Evolutionary conservation across 1,140 invertebrate species (phyloP).

Genomic region (Pseudachorutes palmiensis): DNA sequence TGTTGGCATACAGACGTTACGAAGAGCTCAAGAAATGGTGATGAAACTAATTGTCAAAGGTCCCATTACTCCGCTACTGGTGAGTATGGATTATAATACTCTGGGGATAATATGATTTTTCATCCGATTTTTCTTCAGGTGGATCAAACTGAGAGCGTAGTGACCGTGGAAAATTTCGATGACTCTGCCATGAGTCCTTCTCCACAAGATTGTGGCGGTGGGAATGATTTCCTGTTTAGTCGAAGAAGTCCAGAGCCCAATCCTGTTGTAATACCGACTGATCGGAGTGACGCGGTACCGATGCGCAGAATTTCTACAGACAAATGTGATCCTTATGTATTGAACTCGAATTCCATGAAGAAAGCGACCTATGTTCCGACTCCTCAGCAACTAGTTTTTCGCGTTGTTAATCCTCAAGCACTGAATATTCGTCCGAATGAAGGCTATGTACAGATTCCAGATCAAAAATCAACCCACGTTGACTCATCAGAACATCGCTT

Average conservation of each 20-base stretch:
- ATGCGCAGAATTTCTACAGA: not conserved
- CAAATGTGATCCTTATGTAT: too few species aligned
- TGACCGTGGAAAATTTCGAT: not conserved
- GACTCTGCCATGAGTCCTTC: constrained; percentile 2
- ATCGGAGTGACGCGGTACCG: not conserved
- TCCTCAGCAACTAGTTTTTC: too few species aligned
- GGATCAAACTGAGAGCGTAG: not conserved
- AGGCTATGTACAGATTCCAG: too few species aligned
- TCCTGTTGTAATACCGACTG: constrained; percentile 1
- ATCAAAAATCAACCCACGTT: too few species aligned
- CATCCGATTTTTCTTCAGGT: not conserved
- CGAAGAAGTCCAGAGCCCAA: not conserved
- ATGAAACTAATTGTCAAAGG: not conserved
- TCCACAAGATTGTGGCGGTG: not conserved
- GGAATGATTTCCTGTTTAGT: not conserved
- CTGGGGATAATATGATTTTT: too few species aligned
- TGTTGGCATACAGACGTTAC: not conserved
- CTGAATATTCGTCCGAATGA: too few species aligned
- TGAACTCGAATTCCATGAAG: too few species aligned
- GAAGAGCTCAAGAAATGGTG: not conserved
- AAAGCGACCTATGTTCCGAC: too few species aligned
- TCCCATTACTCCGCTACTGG: not conserved
- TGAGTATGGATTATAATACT: not conserved
- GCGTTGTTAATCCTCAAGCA: too few species aligned
- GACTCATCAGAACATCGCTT: too few species aligned